Evolutionary conservation across 2,797 vertebrate genomes (phyloP).

Genomic region (Sorex maritimensis): DNA sequence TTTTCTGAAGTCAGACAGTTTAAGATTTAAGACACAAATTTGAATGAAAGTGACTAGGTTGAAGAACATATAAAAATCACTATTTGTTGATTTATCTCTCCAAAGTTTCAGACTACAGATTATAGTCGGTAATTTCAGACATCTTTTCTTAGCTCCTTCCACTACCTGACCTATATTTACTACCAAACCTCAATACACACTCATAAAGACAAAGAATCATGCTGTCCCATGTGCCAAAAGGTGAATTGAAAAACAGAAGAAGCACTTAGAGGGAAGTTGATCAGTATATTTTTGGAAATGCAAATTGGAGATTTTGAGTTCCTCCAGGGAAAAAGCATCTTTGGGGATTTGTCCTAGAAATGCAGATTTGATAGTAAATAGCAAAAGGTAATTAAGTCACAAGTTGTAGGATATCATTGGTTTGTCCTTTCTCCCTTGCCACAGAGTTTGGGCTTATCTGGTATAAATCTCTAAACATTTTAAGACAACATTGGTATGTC

Average conservation of each 20-base stretch:
- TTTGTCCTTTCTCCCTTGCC: too few relatives aligned
- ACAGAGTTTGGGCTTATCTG: too few relatives aligned
- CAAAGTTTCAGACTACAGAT: neutral
- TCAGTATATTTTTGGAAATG: neutral
- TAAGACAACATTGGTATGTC: too few relatives aligned
- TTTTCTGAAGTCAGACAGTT: slow-evolving; percentile 13
- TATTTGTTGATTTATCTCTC: neutral
- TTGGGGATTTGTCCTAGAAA: slow-evolving; percentile 56
- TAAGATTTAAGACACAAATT: neutral
- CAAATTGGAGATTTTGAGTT: neutral
- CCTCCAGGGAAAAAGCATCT: neutral
- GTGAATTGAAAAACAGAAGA: neutral
- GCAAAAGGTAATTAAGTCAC: slow-evolving; percentile 8
- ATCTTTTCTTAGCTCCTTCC: neutral
- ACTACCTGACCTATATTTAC: neutral
- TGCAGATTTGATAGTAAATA: slow-evolving; percentile 36
- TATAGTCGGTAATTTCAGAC: neutral
- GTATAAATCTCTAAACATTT: too few relatives aligned
- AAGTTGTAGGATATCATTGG: neutral
- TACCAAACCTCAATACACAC: neutral
- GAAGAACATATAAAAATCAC: neutral
- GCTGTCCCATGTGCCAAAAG: neutral
- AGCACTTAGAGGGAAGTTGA: neutral
- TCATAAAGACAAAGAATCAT: neutral
- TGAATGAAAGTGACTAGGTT: neutral